Evolutionary conservation across 2,888 invertebrate species (phyloP).

Genomic region (Drosophila austrosaltans): DNA sequence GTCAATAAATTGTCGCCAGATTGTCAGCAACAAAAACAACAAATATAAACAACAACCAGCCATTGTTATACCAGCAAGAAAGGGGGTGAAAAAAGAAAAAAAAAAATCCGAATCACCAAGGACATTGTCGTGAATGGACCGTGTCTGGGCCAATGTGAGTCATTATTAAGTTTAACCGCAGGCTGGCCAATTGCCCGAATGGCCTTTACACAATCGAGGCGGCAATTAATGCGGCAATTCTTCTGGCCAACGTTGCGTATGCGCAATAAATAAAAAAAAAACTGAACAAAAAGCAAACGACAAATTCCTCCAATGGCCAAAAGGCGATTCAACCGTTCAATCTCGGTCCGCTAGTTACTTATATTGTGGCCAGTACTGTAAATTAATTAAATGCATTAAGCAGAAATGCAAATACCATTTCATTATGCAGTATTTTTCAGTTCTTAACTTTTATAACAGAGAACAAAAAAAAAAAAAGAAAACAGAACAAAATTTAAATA

Average conservation of each 20-base stretch:
- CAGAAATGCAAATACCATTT: slow-evolving; percentile 68
- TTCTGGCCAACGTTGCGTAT: slow-evolving; percentile 53
- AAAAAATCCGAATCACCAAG: background rate
- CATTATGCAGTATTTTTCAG: slow-evolving; percentile 64
- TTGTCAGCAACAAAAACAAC: slow-evolving; percentile 14
- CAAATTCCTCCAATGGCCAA: background rate
- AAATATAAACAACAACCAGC: background rate
- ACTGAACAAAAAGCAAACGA: slow-evolving; percentile 21
- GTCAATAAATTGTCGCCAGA: slow-evolving; percentile 48
- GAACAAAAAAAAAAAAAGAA: slow-evolving; percentile 32
- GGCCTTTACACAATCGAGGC: slow-evolving; percentile 18
- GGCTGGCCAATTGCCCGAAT: slow-evolving; percentile 43
- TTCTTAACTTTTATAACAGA: slow-evolving; percentile 73
- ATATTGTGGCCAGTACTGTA: slow-evolving; percentile 16
- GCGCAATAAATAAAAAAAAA: slow-evolving; percentile 29
- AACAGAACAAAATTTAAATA: background rate
- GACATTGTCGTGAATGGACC: background rate
- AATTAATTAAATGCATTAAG: slow-evolving; percentile 68
- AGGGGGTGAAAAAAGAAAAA: too few relatives aligned
- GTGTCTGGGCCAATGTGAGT: slow-evolving; percentile 5
- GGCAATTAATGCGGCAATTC: slow-evolving; percentile 26
- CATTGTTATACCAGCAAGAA: slow-evolving; percentile 12
- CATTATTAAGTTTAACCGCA: slow-evolving; percentile 64
- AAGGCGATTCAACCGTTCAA: background rate
- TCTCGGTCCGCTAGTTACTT: slow-evolving; percentile 10